Base-by-base conservation (phyloP, 2,113 vertebrate genomes). In the Prunella himalayana region DNA sequence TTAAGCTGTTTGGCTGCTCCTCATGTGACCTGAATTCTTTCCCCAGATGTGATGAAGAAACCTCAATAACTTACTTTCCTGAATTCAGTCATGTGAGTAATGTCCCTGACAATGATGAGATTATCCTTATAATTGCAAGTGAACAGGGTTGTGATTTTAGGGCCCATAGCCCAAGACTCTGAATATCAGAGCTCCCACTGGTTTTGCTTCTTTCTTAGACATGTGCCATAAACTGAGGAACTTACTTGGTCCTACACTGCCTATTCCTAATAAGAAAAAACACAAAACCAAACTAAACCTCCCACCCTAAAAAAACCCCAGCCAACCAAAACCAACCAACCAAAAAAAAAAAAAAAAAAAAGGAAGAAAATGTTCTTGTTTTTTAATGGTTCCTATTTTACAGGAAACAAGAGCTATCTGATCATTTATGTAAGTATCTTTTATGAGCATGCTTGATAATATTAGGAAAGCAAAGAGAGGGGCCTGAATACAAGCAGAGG, bases 361-460 rank as follows among this genome's bases (percentile, higher is more conserved):
- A 1, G 9, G 0, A 4, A 11, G 11, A 60, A 44, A 41, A 8
- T 0, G 3, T 13, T 79, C 14, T 10, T 39, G 1, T 0, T 53
- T 81, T 75, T 54, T 35, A 69, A 54, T 44, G 7, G 13, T 17
- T 17, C 37, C 10, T 63, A 4, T 41, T 94, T 86, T 76, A 41
- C 27, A 61, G 39, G 66, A 59, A 59, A 23, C 23, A 77, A 70
- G 33, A 64, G 3, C 30, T 72, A 15, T 57, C 53, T 87, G 31
- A 65, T 49, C 13, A n/a, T 79, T 90, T 69, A 59, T 53, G 33
- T 9, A 69, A 53, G 5, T 39, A 23, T 57, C 27, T 64, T 82
- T 14, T 10, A 21, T 21, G 4, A 82, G 4, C 21, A 27, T 44
- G 15, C 45, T 57, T 95, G 35, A 37, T 59, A 90, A 54, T 33